Evolutionary conservation across 2,113 vertebrate species (phyloP).

Genomic region (Mola mola): DNA sequence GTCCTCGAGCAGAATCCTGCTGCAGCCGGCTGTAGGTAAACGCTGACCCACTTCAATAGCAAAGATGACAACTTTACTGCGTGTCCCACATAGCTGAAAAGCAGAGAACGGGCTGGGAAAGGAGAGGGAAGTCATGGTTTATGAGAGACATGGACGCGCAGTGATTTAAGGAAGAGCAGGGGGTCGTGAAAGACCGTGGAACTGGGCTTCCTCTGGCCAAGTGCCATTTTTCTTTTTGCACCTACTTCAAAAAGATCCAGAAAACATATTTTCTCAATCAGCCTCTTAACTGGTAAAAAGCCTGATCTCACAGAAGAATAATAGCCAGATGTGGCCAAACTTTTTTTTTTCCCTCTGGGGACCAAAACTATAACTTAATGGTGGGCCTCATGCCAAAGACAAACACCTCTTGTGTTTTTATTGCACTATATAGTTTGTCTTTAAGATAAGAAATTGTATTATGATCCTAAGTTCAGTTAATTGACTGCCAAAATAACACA

Average conservation of each 20-base stretch:
- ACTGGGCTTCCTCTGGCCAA: neutral
- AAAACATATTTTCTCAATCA: slow-evolving; percentile 16
- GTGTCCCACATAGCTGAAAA: slow-evolving; percentile 12
- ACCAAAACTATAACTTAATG: too few species aligned
- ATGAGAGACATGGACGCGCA: slow-evolving; percentile 25
- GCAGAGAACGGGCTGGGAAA: slow-evolving; percentile 13
- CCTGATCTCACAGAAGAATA: too few species aligned
- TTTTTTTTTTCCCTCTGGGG: too few species aligned
- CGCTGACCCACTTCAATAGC: slow-evolving; percentile 55
- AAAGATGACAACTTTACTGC: slow-evolving; percentile 47
- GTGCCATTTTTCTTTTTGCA: neutral
- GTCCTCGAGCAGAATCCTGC: slow-evolving; percentile 1
- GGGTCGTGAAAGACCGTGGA: slow-evolving; percentile 23
- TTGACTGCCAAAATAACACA: neutral
- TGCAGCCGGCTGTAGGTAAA: slow-evolving; percentile 40
- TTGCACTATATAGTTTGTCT: too few species aligned
- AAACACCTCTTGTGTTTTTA: too few species aligned
- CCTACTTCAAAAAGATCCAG: neutral
- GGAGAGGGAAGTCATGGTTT: slow-evolving; percentile 16
- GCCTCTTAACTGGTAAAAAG: neutral
- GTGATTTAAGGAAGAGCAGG: slow-evolving; percentile 12
- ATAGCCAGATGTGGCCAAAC: too few species aligned
- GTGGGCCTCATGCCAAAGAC: too few species aligned
- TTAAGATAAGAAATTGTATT: too few species aligned
- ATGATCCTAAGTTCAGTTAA: too few species aligned